Base-by-base conservation (phyloP, 2,888 invertebrate genomes). In the Cremastinae sp. region DNA sequence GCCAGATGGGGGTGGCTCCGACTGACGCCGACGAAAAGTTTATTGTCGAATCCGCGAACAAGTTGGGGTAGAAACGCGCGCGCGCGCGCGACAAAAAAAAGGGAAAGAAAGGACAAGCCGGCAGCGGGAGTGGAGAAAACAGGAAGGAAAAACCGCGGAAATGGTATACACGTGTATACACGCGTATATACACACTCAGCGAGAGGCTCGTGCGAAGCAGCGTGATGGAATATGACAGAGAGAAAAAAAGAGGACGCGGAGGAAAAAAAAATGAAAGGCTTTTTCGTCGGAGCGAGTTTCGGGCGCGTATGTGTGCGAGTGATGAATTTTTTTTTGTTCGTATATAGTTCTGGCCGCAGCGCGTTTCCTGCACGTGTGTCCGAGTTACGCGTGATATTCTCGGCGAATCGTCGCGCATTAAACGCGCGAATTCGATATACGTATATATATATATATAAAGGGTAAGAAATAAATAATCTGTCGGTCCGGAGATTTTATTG, bases 11-110 rank as follows among this genome's bases (percentile, higher is more conserved):
- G 54, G 36, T 43, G 56, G 36, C 43, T 68, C 36, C 51, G 43
- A 65, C 53, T 59, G 72, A 72, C 65, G 72, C 72, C 65, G 28
- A 51, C 54, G 73, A 73, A 73, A 72, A 73, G 66, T 73, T 73
- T 73, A 73, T 73, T 73, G 58, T 73, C 73, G 54, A 59, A 51
- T 47, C 38, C 53, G 54, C 61, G 58, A 73, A 45, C 73, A 34
- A 49, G 53, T 51, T 20, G 51, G 38, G 41, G 38, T 58, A 43
- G 64, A 59, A 59, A 54, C 43, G 41, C 61, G 12, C 28, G 58
- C 56, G 51, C 51, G 47, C 43, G 41, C 61, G 12, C 28, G 58
- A 47, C 59, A 47, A 18, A 18, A 5, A 54, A 54, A n/a, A 34
- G 10, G 10, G 36, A 28, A 68, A 53, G 34, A 53, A 53, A n/a